phyloP scores from a whole-genome alignment of 2,113 vertebrate genomes.

The Protobothrops mucrosquamatus region DNA sequence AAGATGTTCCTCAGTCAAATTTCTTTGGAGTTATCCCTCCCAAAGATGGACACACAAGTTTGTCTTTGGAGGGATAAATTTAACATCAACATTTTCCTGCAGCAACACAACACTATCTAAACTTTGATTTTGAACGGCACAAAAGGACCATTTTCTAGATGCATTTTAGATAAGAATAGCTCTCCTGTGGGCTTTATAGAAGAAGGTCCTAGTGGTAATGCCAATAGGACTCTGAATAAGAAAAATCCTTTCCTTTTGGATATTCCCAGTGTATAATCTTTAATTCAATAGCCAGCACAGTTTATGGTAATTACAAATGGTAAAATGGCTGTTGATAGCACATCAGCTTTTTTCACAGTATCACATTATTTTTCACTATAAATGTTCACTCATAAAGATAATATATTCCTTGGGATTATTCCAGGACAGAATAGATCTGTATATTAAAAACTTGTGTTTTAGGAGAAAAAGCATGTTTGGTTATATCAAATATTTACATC shows the following conservation, averaged over 20 bases:
- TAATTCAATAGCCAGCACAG: too few species aligned
- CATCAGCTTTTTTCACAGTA: not conserved
- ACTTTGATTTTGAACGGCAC: too few species aligned
- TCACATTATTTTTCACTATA: not conserved
- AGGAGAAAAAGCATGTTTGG: not conserved
- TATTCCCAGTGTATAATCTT: not conserved
- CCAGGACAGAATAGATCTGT: not conserved
- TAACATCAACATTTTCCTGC: not conserved
- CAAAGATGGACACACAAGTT: not conserved
- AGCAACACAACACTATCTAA: not conserved
- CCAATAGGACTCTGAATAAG: not conserved
- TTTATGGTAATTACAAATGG: not conserved
- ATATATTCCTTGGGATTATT: not conserved
- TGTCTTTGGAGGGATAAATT: not conserved
- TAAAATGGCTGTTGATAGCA: not conserved
- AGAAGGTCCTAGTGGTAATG: not conserved
- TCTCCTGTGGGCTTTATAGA: too few species aligned
- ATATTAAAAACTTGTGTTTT: not conserved
- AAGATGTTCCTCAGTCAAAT: not conserved
- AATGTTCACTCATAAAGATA: not conserved
- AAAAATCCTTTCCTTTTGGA: not conserved
- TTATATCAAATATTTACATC: not conserved
- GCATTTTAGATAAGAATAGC: not conserved
- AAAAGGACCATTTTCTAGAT: not conserved
- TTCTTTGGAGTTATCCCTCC: not conserved